Conservation (phyloP, 2,797 vertebrate species). For the Sebastes cheni region DNA sequence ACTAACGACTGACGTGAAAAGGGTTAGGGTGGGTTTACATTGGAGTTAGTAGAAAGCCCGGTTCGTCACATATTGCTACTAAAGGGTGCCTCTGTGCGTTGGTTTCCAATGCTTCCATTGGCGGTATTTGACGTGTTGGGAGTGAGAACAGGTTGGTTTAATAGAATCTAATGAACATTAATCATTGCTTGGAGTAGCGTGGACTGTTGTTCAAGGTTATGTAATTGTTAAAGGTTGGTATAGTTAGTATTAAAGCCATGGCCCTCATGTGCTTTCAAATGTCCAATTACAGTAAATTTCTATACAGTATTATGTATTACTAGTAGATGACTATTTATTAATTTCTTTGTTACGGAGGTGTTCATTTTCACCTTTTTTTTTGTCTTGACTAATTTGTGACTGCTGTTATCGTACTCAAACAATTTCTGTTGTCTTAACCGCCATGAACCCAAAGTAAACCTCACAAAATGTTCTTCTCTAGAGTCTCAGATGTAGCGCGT, state of each 20-base stretch:
- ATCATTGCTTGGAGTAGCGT: not conserved
- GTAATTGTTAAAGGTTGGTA: not conserved
- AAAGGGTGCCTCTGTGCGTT: too few relatives aligned
- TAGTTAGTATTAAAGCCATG: not conserved
- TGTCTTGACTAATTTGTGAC: not conserved
- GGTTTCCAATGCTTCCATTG: too few relatives aligned
- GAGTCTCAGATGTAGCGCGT: not conserved
- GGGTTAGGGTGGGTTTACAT: too few relatives aligned
- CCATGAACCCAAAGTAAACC: not conserved
- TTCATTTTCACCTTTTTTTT: not conserved
- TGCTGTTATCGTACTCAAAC: not conserved
- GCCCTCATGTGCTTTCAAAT: not conserved
- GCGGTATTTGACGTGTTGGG: too few relatives aligned
- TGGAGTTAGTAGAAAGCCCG: too few relatives aligned
- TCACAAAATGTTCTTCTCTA: not conserved
- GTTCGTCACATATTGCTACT: too few relatives aligned
- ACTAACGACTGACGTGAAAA: too few relatives aligned
- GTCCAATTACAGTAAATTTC: not conserved
- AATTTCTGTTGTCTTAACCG: not conserved
- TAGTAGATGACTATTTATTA: not conserved
- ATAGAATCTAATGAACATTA: not conserved
- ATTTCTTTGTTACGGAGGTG: not conserved
- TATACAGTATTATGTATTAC: not conserved
- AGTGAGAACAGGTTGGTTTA: too few relatives aligned
- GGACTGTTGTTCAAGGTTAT: too few relatives aligned